phyloP scores from a whole-genome alignment of 30 jellyfish, hydroid and myxozoan genomes.

The Sanderia malayensis region DNA sequence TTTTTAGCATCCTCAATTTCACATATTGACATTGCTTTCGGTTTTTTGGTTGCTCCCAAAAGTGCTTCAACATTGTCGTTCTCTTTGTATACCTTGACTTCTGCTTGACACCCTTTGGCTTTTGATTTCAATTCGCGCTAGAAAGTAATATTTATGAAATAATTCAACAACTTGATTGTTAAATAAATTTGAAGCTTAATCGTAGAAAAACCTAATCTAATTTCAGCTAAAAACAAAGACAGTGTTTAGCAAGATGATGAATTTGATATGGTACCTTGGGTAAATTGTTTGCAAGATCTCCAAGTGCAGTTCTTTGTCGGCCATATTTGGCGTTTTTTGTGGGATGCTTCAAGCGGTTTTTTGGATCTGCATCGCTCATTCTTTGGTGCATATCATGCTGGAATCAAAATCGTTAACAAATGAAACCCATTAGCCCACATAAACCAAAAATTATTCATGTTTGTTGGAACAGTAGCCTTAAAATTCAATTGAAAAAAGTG shows the following conservation, averaged over 20 bases:
- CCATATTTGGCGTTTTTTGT: not conserved
- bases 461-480: not conserved
- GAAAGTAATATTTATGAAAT: too few species aligned
- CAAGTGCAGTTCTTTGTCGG: not conserved
- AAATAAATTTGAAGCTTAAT: too few species aligned
- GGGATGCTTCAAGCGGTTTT: not conserved
- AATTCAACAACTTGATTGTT: too few species aligned
- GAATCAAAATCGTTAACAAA: not conserved
- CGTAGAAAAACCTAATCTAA: too few species aligned
- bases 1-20: not conserved
- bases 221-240: too few species aligned
- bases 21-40: not conserved
- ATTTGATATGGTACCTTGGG: not conserved
- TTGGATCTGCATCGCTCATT: not conserved
- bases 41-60: not conserved
- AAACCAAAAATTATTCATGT: not conserved
- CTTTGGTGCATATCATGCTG: not conserved
- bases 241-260: not conserved
- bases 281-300: not conserved
- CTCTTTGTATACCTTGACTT: not conserved
- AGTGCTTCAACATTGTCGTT: not conserved
- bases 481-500: not conserved
- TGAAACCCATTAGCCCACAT: not conserved
- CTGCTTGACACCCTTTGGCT: not conserved
- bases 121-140: too few species aligned